A percentile compares a stretch with the other conserved stretches of the same genome.
phyloP scores from a whole-genome alignment of 2,888 invertebrate species.

The Agrilus mali region DNA sequence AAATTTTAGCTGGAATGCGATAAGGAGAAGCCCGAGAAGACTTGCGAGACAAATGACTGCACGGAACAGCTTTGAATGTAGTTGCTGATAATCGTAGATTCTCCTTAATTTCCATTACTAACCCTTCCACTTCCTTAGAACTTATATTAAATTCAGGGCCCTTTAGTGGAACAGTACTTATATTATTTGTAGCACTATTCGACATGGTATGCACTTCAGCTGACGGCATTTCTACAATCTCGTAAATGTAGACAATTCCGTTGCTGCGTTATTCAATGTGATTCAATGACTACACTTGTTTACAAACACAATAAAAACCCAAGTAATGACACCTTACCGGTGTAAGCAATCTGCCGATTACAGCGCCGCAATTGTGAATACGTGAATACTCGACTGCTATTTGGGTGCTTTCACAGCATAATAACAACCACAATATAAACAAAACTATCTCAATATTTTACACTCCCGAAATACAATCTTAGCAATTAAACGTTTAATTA shows the following conservation, averaged over 20 bases:
- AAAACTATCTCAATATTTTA: too few species aligned
- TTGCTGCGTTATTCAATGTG: neutral
- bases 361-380: conserved; percentile 14
- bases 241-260: neutral
- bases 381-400: conserved; percentile 27
- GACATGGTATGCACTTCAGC: conserved; percentile 28
- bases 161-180: conserved; percentile 16
- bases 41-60: conserved; percentile 31
- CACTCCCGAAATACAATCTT: too few species aligned
- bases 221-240: conserved; percentile 27
- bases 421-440: too few species aligned
- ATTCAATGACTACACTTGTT: conserved; percentile 3
- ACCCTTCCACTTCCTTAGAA: conserved; percentile 47
- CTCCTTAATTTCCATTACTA: conserved; percentile 54
- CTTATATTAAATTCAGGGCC: conserved; percentile 29
- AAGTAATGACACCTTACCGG: conserved; percentile 6
- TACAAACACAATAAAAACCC: conserved; percentile 8
- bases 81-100: conserved; percentile 41
- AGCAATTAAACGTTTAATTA: too few species aligned
- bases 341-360: conserved; percentile 9
- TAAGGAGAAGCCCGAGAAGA: conserved; percentile 41
- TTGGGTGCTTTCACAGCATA: conserved; percentile 28
- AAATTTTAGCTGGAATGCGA: conserved; percentile 36
- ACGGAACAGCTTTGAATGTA: conserved; percentile 35
- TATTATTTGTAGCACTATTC: conserved; percentile 16